These are phyloP conservation scores for Habroteleia sp. DNA, from an alignment of 2,888 invertebrate species.

Conservation along the genomic window DNA sequence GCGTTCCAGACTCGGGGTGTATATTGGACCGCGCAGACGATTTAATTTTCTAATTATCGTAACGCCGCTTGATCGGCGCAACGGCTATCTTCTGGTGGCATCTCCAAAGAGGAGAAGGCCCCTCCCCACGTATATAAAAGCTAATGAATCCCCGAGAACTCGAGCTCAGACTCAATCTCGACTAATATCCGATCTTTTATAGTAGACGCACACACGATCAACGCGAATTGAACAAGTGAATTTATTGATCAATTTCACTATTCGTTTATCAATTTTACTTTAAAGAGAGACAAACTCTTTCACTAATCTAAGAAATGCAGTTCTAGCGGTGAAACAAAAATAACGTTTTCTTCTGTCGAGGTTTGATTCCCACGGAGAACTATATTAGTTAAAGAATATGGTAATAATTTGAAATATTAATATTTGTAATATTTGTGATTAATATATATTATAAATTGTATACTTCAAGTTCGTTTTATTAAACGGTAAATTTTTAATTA, in stretches of 20 bases:
- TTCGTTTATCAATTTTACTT: constrained; percentile 21
- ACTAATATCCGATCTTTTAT: constrained; percentile 76
- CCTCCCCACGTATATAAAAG: constrained; percentile 73
- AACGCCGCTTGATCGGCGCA: constrained; percentile 70
- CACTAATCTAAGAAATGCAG: too few species aligned
- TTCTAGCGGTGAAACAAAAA: too few species aligned
- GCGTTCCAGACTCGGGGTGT: constrained; percentile 57
- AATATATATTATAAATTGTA: too few species aligned
- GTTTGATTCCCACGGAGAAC: too few species aligned
- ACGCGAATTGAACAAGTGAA: constrained; percentile 45
- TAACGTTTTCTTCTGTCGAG: too few species aligned
- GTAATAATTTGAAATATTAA: too few species aligned
- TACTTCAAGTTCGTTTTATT: too few species aligned
- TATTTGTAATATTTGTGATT: too few species aligned
- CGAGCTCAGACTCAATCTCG: constrained; percentile 73
- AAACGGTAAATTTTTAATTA: too few species aligned
- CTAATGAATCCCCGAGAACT: constrained; percentile 73
- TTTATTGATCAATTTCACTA: constrained; percentile 65
- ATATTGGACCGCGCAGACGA: constrained; percentile 73
- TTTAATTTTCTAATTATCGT: constrained; percentile 80
- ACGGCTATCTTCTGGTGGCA: constrained; percentile 73
- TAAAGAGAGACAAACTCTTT: too few species aligned
- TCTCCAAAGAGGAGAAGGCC: constrained; percentile 67
- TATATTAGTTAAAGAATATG: too few species aligned
- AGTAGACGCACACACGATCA: constrained; percentile 55